Evolutionary conservation across 2,888 invertebrate genomes (phyloP), one percentile per base, ranked within the genome.

Genomic region (Auanema freiburgensis): DNA sequence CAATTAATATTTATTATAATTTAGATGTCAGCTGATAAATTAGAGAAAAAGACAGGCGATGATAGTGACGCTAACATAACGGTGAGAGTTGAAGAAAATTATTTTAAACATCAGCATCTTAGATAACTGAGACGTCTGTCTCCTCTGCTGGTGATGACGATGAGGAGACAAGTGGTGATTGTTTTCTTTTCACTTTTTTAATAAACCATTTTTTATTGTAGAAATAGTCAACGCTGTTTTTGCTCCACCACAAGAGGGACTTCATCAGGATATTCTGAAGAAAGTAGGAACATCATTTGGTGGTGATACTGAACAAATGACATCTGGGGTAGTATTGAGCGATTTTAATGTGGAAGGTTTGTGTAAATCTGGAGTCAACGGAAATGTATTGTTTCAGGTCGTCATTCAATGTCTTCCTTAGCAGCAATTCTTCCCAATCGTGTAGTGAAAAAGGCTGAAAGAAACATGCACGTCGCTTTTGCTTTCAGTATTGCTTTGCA

Each of bases 401-500:
- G 40, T 11, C 62, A 62, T 41, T 50, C 62, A 3, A 16, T 62
- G 41, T 14, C 56, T 6, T 57, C 57, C 41, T 41, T 62, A 41
- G 25, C 51, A 51, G 50, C 57, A 3, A 57, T 56, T 50, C 57
- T 62, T 18, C 57, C 62, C 8, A 57, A 40, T 42, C 33, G 57
- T 42, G 50, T 51, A 2, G 24, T 50, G n/a, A 18, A 43, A 6
- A 12, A n/a, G 12, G 21, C 41, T 18, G 62, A 62, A 25, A 56
- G 53, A 23, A 42, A 49, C 11, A 57, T 62, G 56, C 57, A 62
- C 25, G 57, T 57, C 12, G 56, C 62, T 23, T 23, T 57, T 2
- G 40, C 50, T n/a, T 62, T 62, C 42, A 57, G 56, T 25, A 49
- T 62, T 18, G 56, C 57, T 12, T 43, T 62, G 11, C 62, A 62